Conservation (phyloP, 2,797 vertebrate species). For the Linurgus olivaceus region DNA sequence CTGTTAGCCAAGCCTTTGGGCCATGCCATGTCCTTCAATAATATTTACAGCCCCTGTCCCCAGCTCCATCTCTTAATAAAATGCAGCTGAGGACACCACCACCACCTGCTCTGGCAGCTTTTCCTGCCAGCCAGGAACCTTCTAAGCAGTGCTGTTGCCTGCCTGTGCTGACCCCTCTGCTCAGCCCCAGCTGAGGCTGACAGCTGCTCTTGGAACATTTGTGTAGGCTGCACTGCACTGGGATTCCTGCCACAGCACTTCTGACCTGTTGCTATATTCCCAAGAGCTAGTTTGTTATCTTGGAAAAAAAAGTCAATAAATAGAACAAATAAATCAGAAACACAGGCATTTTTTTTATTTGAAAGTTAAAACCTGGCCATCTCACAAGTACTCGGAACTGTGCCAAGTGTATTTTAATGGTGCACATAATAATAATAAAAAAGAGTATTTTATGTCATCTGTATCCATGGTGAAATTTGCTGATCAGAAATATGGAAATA, state of each 20-base stretch:
- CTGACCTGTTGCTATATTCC: neutral
- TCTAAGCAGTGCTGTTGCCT: neutral
- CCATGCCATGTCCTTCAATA: neutral
- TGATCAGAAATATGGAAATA: neutral
- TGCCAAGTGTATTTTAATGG: neutral
- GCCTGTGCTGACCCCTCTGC: neutral
- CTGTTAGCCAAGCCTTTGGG: neutral
- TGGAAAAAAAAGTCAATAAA: neutral
- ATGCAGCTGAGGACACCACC: neutral
- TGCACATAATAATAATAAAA: neutral
- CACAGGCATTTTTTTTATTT: neutral
- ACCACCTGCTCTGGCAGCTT: neutral
- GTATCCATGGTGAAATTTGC: neutral
- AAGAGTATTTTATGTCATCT: neutral
- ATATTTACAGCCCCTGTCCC: neutral
- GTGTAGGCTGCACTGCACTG: neutral
- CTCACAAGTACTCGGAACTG: neutral
- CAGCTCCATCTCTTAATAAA: neutral
- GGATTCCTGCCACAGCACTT: neutral
- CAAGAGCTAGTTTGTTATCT: neutral
- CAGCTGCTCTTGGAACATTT: neutral
- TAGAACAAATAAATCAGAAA: neutral
- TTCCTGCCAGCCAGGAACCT: neutral
- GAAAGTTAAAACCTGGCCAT: neutral
- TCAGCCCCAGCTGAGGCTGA: neutral